Evolutionary conservation across 1,140 invertebrate species (phyloP).

Genomic region (Thaumetopoea pityocampa): DNA sequence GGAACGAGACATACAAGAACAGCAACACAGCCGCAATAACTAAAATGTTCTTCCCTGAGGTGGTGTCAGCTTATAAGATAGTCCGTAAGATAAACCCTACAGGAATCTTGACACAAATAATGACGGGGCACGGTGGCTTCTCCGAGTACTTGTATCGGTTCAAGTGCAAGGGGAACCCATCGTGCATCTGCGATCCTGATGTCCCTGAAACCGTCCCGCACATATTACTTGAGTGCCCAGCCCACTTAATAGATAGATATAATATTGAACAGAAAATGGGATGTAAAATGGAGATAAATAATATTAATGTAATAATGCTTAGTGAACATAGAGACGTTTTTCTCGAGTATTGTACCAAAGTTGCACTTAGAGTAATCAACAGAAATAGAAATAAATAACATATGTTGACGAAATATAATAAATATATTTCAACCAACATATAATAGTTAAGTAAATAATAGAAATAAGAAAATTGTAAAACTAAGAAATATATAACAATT

Average conservation of each 20-base stretch:
- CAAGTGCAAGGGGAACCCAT: not conserved
- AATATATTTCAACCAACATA: too few species aligned
- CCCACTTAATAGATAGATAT: not conserved
- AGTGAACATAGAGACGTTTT: too few species aligned
- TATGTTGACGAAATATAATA: too few species aligned
- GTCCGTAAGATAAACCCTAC: not conserved
- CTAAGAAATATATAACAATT: too few species aligned
- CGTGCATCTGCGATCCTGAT: not conserved
- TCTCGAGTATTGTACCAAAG: too few species aligned
- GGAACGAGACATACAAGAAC: not conserved
- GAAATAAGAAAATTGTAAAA: too few species aligned
- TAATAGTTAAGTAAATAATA: too few species aligned
- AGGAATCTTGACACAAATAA: not conserved
- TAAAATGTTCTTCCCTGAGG: not conserved
- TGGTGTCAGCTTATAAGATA: not conserved
- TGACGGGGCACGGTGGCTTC: not conserved
- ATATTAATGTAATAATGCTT: too few species aligned
- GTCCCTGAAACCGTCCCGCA: not conserved
- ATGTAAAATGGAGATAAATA: too few species aligned
- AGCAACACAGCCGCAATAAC: not conserved
- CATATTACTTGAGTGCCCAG: not conserved
- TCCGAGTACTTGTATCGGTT: not conserved
- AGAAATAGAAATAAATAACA: too few species aligned
- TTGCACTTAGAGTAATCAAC: too few species aligned
- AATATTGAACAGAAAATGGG: not conserved